Conservation (phyloP, 2,888 invertebrate species). For the Clusia tigrina region DNA sequence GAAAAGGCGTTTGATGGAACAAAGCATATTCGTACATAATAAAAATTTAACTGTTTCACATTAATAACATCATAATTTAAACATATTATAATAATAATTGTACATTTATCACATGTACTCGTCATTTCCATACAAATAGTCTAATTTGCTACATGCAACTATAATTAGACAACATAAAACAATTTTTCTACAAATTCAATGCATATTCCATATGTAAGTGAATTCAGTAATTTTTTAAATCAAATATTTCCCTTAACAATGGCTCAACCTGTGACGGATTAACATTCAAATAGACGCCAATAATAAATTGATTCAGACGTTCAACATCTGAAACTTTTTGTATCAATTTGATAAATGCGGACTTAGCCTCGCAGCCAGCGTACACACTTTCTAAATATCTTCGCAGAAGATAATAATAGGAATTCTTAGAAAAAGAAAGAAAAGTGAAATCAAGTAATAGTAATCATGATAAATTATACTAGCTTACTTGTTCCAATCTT, state of each 20-base stretch:
- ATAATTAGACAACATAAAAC: conserved; percentile 10
- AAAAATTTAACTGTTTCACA: conserved; percentile 14
- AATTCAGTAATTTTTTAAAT: conserved; percentile 74
- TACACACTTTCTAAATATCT: conserved; percentile 85
- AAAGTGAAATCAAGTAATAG: neutral
- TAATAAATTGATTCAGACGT: conserved; percentile 88
- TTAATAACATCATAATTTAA: neutral
- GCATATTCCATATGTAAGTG: neutral
- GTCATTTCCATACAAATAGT: neutral
- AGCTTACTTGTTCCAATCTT: conserved; percentile 79
- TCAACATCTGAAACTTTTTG: conserved; percentile 91
- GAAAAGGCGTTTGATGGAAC: conserved; percentile 7
- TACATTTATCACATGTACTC: conserved; percentile 40
- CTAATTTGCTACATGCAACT: neutral
- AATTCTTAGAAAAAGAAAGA: conserved; percentile 70
- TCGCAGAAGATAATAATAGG: conserved; percentile 87
- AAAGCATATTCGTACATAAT: conserved; percentile 12
- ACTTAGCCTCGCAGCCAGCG: conserved; percentile 86
- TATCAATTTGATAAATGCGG: conserved; percentile 85
- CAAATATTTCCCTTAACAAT: conserved; percentile 92
- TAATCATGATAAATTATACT: neutral
- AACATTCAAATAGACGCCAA: conserved; percentile 89
- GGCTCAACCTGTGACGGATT: conserved; percentile 93
- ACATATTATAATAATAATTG: conserved; percentile 25
- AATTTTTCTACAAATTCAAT: conserved; percentile 10